Percentiles rank a stretch among this genome's conserved stretches.
Conservation (phyloP, 2,113 vertebrate species). For the Trichomycterus rosablanca region DNA sequence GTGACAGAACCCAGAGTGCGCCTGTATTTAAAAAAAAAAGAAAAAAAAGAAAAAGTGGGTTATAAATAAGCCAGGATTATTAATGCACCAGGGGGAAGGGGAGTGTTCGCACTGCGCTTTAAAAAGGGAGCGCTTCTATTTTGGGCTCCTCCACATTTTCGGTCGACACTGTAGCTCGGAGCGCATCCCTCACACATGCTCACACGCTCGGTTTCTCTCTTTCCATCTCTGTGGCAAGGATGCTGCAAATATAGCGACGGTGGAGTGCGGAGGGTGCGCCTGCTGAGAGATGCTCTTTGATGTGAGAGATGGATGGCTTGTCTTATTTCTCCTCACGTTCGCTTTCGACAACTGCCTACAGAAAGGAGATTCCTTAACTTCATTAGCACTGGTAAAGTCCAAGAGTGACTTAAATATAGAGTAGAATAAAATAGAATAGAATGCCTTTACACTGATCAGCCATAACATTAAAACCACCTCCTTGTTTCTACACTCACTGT, state of each 20-base stretch:
- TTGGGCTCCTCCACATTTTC: conserved; percentile 39
- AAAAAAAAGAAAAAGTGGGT: conserved; percentile 40
- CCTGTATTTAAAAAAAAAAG: no score
- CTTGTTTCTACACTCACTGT: no score
- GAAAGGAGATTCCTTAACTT: neutral
- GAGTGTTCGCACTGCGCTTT: conserved; percentile 31
- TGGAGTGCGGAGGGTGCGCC: neutral
- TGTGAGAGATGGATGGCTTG: neutral
- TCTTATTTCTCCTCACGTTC: neutral
- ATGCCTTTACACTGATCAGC: no score
- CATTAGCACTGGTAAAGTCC: no score
- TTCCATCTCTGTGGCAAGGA: neutral
- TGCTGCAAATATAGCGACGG: neutral
- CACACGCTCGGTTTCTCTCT: neutral
- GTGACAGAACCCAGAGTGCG: conserved; percentile 45
- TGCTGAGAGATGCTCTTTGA: conserved; percentile 3
- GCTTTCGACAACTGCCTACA: conserved; percentile 17
- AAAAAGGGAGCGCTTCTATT: conserved; percentile 47
- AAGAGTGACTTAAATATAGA: no score
- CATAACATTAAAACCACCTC: no score
- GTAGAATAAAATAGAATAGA: no score
- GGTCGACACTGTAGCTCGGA: conserved; percentile 20
- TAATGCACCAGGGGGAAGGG: conserved; percentile 45
- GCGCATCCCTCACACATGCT: conserved; percentile 4
- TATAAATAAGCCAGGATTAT: conserved; percentile 56